Percentiles rank a stretch among this genome's conserved stretches.
Evolutionary conservation across 2,113 vertebrate genomes (phyloP).

Genomic region (Brevimyrus niger): DNA sequence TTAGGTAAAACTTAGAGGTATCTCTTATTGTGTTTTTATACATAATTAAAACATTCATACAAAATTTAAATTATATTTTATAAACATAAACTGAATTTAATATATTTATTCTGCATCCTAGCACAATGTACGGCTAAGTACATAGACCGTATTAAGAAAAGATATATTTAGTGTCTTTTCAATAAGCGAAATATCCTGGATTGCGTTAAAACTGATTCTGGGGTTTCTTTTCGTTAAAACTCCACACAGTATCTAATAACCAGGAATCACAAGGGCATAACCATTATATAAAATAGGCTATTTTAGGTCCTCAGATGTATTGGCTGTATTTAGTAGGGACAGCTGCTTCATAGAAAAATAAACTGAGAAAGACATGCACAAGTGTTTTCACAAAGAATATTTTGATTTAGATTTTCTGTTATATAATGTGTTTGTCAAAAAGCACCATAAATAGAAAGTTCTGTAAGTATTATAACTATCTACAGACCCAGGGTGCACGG

Average conservation of each 20-base stretch:
- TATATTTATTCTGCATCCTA: not conserved
- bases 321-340: not conserved
- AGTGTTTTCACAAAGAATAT: not conserved
- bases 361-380: not conserved
- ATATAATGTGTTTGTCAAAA: not conserved
- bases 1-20: not conserved
- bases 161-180: not conserved
- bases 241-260: not conserved
- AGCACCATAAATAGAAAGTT: not conserved
- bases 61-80: too few relatives aligned
- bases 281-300: not conserved
- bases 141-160: not conserved
- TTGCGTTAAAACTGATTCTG: not conserved
- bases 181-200: not conserved
- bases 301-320: not conserved
- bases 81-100: not conserved
- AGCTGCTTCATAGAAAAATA: not conserved
- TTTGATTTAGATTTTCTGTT: not conserved
- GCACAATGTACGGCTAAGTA: not conserved
- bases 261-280: not conserved
- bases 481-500: not conserved
- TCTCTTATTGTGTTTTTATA: not conserved
- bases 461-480: not conserved
- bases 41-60: too few relatives aligned
- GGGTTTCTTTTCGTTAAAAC: not conserved